These are phyloP conservation scores for Pipistrellus pygmaeus DNA, from an alignment of 2,797 vertebrate genomes.

Conservation along the genomic window DNA sequence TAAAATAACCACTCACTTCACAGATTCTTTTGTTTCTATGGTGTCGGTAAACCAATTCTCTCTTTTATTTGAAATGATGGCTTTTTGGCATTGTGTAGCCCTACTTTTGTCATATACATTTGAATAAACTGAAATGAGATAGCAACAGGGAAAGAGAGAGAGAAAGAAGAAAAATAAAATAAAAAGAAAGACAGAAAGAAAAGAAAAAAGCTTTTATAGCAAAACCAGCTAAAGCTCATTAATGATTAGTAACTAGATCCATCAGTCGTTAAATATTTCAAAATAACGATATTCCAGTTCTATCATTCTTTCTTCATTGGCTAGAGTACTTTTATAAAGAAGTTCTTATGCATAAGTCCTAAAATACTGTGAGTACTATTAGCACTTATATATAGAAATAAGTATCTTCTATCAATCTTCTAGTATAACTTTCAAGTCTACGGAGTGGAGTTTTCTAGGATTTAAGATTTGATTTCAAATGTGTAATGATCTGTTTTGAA, in stretches of 20 bases:
- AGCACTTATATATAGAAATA: neutral
- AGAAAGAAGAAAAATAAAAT: neutral
- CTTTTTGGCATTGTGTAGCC: neutral
- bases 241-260: neutral
- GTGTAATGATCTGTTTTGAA: neutral
- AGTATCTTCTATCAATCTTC: neutral
- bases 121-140: neutral
- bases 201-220: neutral
- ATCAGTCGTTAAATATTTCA: neutral
- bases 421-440: neutral
- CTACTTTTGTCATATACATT: neutral
- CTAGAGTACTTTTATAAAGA: neutral
- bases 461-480: conserved; percentile 33
- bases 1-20: neutral
- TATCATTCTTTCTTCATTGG: neutral
- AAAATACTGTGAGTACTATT: neutral
- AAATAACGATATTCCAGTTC: neutral
- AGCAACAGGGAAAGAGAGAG: neutral
- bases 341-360: neutral
- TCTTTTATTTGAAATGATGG: neutral
- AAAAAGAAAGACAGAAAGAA: neutral
- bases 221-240: neutral
- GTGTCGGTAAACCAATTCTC: neutral
- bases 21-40: neutral
- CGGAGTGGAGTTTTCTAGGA: neutral